A percentile compares a stretch with the other conserved stretches of the same genome.
These are phyloP conservation scores for Jacana jacana DNA, from an alignment of 2,113 vertebrate species.

Conservation along the genomic window DNA sequence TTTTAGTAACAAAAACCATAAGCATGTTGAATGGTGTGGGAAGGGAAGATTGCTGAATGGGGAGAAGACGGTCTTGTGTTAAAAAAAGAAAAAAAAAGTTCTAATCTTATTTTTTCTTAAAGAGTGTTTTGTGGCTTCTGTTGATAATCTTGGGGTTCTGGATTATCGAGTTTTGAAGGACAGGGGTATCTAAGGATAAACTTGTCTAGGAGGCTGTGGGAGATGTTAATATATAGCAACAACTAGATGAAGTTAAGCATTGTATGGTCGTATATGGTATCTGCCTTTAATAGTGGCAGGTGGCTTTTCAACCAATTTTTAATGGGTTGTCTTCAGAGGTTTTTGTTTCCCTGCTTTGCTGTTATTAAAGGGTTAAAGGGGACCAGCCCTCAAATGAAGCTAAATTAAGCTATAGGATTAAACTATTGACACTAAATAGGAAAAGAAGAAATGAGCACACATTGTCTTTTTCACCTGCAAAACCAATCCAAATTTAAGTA, in stretches of 20 bases:
- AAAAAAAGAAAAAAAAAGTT: no score
- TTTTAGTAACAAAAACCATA: background rate
- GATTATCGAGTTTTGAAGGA: background rate
- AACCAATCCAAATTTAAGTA: background rate
- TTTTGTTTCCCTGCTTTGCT: background rate
- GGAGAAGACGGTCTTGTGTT: background rate
- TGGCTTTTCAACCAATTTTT: background rate
- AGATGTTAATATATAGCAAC: background rate
- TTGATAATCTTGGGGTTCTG: background rate
- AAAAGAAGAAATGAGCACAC: background rate
- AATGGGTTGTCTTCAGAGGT: background rate
- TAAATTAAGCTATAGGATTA: background rate
- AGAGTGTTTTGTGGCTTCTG: background rate
- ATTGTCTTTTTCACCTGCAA: background rate
- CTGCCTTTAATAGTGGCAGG: background rate
- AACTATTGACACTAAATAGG: background rate
- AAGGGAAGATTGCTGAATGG: background rate
- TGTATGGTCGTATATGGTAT: background rate
- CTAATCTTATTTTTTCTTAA: no score
- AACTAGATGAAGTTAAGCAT: background rate
- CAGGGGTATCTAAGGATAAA: background rate
- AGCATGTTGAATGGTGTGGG: background rate
- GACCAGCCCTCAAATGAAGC: background rate
- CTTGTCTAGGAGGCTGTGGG: background rate
- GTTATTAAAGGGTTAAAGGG: background rate